Evolutionary conservation across 2,113 vertebrate species (phyloP).

Genomic region (Oceanites oceanicus): DNA sequence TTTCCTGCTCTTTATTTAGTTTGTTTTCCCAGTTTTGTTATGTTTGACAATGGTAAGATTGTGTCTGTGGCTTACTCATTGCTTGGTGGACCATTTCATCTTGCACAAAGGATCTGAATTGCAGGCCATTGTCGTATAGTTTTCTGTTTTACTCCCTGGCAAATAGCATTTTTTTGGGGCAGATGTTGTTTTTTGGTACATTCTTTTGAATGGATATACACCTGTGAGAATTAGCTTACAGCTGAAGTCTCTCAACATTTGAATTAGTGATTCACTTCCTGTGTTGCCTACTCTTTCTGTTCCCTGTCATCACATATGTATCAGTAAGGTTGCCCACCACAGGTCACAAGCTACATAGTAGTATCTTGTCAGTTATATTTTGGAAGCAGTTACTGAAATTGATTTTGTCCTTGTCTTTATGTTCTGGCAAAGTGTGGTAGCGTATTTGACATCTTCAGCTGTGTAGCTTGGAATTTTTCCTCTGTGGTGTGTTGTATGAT

Average conservation of each 20-base stretch:
- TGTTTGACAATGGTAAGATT: background rate
- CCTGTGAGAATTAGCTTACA: background rate
- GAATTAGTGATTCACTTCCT: background rate
- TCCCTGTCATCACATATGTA: background rate
- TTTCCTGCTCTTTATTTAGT: conserved; percentile 5
- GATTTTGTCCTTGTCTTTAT: background rate
- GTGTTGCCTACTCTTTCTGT: background rate
- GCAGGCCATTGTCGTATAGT: background rate
- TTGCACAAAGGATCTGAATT: conserved; percentile 69
- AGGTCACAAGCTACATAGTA: background rate
- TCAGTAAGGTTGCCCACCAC: background rate
- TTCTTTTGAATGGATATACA: background rate
- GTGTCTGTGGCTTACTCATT: conserved; percentile 7
- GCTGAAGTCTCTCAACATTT: background rate
- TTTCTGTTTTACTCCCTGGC: background rate
- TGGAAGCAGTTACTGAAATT: background rate
- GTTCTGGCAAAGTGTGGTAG: background rate
- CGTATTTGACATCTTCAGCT: background rate
- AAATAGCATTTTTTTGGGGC: background rate
- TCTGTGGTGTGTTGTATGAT: background rate
- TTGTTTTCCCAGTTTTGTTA: background rate
- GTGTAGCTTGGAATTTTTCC: background rate
- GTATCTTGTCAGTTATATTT: background rate
- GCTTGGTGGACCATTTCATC: conserved; percentile 2
- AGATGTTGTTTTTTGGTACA: background rate